Evolutionary conservation across 2,888 invertebrate species (phyloP).

Genomic region (Tiliacea citrago): DNA sequence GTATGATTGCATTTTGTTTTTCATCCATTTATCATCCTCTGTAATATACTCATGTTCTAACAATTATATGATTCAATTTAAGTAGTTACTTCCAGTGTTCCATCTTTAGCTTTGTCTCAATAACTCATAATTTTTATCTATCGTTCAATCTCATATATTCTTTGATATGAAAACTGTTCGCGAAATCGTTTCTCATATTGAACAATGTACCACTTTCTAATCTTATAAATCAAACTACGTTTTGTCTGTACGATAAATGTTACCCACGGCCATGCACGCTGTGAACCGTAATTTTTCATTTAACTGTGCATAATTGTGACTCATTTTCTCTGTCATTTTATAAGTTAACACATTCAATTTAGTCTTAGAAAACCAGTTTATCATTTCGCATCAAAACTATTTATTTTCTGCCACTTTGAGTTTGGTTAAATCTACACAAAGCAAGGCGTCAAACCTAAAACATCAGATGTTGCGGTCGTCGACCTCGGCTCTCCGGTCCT

Average conservation of each 20-base stretch:
- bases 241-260: constrained; percentile 47
- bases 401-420: constrained; percentile 71
- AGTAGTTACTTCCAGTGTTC: neutral
- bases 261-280: constrained; percentile 12
- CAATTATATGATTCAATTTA: constrained; percentile 1
- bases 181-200: constrained; percentile 43
- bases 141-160: constrained; percentile 29
- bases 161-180: constrained; percentile 28
- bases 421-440: constrained; percentile 76
- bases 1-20: neutral
- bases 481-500: constrained; percentile 80
- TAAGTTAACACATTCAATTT: constrained; percentile 41
- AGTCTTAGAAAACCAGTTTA: constrained; percentile 38
- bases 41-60: neutral
- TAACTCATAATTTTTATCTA: constrained; percentile 20
- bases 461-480: constrained; percentile 78
- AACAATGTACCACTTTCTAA: constrained; percentile 59
- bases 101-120: constrained; percentile 22
- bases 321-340: constrained; percentile 29
- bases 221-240: constrained; percentile 50
- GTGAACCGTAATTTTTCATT: constrained; percentile 34
- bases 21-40: constrained; percentile 7
- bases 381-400: constrained; percentile 44
- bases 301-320: constrained; percentile 16
- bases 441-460: constrained; percentile 76